These are phyloP conservation scores for Drosophila siamana DNA, from an alignment of 2,888 invertebrate genomes.

Conservation along the genomic window DNA sequence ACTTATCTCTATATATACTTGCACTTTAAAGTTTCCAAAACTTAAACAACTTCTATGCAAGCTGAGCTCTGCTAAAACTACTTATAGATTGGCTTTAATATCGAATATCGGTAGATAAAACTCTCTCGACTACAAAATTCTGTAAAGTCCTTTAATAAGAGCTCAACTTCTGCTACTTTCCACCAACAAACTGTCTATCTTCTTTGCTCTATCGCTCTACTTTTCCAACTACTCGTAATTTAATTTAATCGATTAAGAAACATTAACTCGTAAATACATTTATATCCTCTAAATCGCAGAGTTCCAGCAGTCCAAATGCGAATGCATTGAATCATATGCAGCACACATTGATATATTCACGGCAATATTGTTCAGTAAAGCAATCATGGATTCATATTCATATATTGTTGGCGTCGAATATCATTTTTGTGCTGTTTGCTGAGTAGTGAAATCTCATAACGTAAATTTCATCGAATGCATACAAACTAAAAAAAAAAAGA, in stretches of 20 bases:
- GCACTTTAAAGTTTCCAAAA: conserved; percentile 46
- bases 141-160: conserved; percentile 37
- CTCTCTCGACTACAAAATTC: conserved; percentile 9
- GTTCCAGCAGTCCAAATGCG: conserved; percentile 48
- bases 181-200: conserved; percentile 48
- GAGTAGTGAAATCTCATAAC: conserved; percentile 84
- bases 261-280: conserved; percentile 9
- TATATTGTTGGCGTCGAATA: conserved; percentile 45
- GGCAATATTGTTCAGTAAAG: conserved; percentile 1
- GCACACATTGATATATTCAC: conserved; percentile 70
- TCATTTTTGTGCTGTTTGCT: conserved; percentile 75
- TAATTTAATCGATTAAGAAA: conserved; percentile 23
- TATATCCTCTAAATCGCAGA: conserved; percentile 40
- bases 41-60: conserved; percentile 44
- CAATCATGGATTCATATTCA: conserved; percentile 15
- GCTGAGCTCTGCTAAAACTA: conserved; percentile 64
- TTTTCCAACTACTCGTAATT: conserved; percentile 24
- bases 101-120: conserved; percentile 15
- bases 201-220: conserved; percentile 54
- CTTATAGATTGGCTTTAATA: conserved; percentile 42
- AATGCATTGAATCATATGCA: conserved; percentile 39
- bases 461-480: conserved; percentile 82
- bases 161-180: conserved; percentile 67
- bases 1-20: conserved; percentile 29
- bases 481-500: too few relatives aligned